Percentiles rank a stretch among this genome's conserved stretches.
phyloP scores from a whole-genome alignment of 2,113 vertebrate species.

The Halichoeres trimaculatus region DNA sequence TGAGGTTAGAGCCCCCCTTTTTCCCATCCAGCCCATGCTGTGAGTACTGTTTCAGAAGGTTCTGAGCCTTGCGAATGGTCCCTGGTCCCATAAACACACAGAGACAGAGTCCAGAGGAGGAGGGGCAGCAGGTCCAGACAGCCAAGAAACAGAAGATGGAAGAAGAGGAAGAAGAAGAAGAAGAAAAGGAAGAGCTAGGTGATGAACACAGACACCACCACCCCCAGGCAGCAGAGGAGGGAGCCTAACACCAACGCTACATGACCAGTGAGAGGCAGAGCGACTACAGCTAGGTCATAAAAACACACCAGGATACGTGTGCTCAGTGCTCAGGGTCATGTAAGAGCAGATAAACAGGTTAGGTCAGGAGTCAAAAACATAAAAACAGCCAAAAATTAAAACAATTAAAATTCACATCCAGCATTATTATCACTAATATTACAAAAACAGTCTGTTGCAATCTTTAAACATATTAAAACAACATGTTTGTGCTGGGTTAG shows the following conservation, averaged over 20 bases:
- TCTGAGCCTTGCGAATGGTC: constrained; percentile 99
- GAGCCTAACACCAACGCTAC: constrained; percentile 55
- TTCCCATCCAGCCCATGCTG: constrained; percentile 99
- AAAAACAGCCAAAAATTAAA: constrained; percentile 51
- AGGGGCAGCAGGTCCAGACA: constrained; percentile 75
- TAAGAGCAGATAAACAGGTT: constrained; percentile 74
- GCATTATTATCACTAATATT: constrained; percentile 17
- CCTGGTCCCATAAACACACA: constrained; percentile 92
- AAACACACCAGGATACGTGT: constrained; percentile 28
- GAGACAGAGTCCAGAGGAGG: constrained; percentile 64
- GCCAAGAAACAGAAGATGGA: constrained; percentile 71
- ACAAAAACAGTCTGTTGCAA: constrained; percentile 33
- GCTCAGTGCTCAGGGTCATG: constrained; percentile 38
- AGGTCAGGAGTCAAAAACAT: constrained; percentile 51
- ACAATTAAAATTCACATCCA: constrained; percentile 24
- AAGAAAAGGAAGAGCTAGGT: constrained; percentile 88
- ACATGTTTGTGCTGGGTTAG: constrained; percentile 20
- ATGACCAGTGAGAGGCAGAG: constrained; percentile 30
- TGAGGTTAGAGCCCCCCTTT: constrained; percentile 99
- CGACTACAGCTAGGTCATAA: constrained; percentile 34
- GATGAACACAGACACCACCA: constrained; percentile 84
- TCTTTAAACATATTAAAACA: constrained; percentile 28
- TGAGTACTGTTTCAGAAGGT: constrained; percentile 99
- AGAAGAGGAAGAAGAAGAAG: constrained; percentile 78
- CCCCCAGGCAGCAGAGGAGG: constrained; percentile 43